phyloP scores from a whole-genome alignment of 1,140 invertebrate genomes.

The Cataglyphis hispanica region DNA sequence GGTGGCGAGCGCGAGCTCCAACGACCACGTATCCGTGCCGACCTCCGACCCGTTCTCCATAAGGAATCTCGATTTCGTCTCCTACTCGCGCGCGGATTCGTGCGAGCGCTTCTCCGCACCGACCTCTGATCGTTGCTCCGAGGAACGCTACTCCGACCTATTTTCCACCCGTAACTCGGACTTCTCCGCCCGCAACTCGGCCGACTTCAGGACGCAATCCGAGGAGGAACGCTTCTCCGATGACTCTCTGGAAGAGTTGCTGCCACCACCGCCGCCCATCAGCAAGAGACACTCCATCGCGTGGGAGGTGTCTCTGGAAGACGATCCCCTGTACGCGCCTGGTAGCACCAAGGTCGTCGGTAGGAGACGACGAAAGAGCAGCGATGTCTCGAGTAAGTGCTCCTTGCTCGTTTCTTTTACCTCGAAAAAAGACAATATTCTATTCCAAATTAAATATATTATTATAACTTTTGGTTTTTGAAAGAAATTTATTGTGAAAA shows the following conservation, averaged over 20 bases:
- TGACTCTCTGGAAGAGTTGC: constrained; percentile 92
- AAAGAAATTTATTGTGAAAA: too few species aligned
- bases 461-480: too few species aligned
- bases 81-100: constrained; percentile 81
- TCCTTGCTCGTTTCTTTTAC: neutral
- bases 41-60: constrained; percentile 84
- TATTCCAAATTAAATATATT: too few species aligned
- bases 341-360: constrained; percentile 91
- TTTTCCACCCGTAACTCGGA: constrained; percentile 85
- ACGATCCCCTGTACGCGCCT: constrained; percentile 90
- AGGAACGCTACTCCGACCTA: constrained; percentile 82
- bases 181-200: constrained; percentile 84
- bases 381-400: constrained; percentile 87
- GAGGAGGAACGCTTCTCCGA: constrained; percentile 93
- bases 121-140: constrained; percentile 81
- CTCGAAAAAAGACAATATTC: neutral
- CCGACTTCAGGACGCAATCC: constrained; percentile 85
- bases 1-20: constrained; percentile 84
- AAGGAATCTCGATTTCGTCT: constrained; percentile 83
- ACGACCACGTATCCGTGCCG: constrained; percentile 83
- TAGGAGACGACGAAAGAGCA: constrained; percentile 86
- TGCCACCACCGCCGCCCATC: constrained; percentile 88
- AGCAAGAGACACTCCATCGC: constrained; percentile 93
- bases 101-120: constrained; percentile 81
- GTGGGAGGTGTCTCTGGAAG: constrained; percentile 93